Percentiles rank a stretch among this genome's conserved stretches.
Conservation (phyloP, 2,888 invertebrate genomes). For the Ommatoiulus sabulosus region DNA sequence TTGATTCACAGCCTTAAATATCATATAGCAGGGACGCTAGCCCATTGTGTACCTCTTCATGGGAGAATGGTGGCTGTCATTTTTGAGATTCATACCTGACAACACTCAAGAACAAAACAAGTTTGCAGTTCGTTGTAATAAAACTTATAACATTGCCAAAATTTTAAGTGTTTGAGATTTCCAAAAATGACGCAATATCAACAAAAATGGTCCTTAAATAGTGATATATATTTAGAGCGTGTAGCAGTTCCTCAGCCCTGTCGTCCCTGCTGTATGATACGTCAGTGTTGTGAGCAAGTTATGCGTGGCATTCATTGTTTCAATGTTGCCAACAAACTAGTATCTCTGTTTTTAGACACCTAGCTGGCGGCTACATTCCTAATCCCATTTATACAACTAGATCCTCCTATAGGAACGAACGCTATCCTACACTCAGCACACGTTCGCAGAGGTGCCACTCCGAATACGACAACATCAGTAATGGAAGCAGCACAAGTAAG, state of each 20-base stretch:
- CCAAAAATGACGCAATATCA: neutral
- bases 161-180: neutral
- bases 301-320: neutral
- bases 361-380: constrained; percentile 65
- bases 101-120: too few relatives aligned
- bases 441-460: constrained; percentile 62
- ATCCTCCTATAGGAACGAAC: constrained; percentile 67
- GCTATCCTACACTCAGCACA: constrained; percentile 66
- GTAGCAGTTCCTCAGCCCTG: too few relatives aligned
- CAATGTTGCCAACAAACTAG: constrained; percentile 19
- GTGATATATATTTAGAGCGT: too few relatives aligned
- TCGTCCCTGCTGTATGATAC: neutral
- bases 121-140: too few relatives aligned
- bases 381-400: constrained; percentile 66
- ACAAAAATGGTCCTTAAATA: neutral
- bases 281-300: neutral
- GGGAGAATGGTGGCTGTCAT: too few relatives aligned
- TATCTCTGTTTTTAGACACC: constrained; percentile 19
- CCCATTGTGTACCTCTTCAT: too few relatives aligned
- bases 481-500: constrained; percentile 61
- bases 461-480: constrained; percentile 65
- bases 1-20: neutral
- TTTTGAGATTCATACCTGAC: too few relatives aligned
- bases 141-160: too few relatives aligned
- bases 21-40: neutral